Evolutionary conservation across 2,113 vertebrate genomes (phyloP), one percentile per base, ranked within the genome.

Genomic region (Ardeotis arabs): DNA sequence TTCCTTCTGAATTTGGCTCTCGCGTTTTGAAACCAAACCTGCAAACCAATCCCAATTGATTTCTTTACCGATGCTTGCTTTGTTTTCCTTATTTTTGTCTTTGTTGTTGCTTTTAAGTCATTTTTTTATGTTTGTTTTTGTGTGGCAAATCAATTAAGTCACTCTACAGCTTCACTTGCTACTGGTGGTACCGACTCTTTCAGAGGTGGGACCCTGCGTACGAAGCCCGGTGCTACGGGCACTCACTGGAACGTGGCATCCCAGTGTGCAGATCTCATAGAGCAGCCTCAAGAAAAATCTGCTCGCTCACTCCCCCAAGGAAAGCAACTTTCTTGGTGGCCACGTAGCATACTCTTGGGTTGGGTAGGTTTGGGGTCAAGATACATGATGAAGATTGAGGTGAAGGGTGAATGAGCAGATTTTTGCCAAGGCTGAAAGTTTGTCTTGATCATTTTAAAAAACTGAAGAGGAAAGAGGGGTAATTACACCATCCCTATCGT

Each of bases 11-110:
- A 99, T 99, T 99, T 99, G 99, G 99, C 99, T 98, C 99, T 98
- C 98, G 99, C 99, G 99, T 99, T 99, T 99, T 99, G 99, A 99
- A 99, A 99, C 99, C 99, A 99, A 99, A 99, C 99, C 99, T 99
- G 99, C 99, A 99, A 99, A 99, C 99, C 99, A 99, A 99, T 99
- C 99, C 99, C 99, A 99, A 95, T 80, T 94, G 97, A 98, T 98
- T 98, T 98, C 99, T 99, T 99, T 99, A 99, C 99, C 99, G 98
- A 98, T 97, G 98, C 95, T 98, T 98, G 92, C 69, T 95, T 97
- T 93, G 70, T 60, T 96, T 87, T 91, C 72, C 68, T 95, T 85
- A 58, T 41, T 82, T 80, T 87, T 78, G 94, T 86, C 59, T 90
- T 85, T 96, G 53, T 74, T 87, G 77, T 78, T 80, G 74, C 35